phyloP scores from a whole-genome alignment of 37 sponge, comb jelly and placozoan species.

The Aplysina aerophoba region DNA sequence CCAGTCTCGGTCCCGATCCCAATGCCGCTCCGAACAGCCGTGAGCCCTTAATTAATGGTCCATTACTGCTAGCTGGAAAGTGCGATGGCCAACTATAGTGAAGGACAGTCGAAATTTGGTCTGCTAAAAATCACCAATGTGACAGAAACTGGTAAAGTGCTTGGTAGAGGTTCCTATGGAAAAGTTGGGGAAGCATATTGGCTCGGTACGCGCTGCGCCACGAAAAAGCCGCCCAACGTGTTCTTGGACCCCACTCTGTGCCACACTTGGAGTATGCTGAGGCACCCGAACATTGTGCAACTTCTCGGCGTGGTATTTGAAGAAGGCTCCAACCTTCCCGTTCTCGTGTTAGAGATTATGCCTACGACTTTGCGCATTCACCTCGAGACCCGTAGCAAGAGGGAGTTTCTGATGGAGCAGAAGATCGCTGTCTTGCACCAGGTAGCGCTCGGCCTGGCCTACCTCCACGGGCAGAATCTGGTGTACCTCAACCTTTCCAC shows the following conservation, averaged over 20 bases:
- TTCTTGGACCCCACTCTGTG: background rate
- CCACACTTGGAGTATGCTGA: conserved; percentile 14
- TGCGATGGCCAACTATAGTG: too few species aligned
- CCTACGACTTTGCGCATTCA: background rate
- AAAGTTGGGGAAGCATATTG: background rate
- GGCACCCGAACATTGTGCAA: conserved; percentile 21
- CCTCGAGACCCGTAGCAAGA: background rate
- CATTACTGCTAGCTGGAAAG: too few species aligned
- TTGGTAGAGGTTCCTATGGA: conserved; percentile 13
- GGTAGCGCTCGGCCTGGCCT: conserved; percentile 24
- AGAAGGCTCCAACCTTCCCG: background rate
- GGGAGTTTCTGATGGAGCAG: background rate
- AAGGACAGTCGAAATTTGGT: too few species aligned
- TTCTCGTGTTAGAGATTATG: conserved; percentile 11
- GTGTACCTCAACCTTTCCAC: conserved; percentile 30
- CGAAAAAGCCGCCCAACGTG: background rate
- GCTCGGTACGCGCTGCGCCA: conserved; percentile 2
- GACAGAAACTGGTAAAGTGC: background rate
- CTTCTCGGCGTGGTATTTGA: conserved; percentile 1
- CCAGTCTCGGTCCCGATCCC: too few species aligned
- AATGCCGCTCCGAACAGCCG: too few species aligned
- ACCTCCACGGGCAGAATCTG: conserved; percentile 19
- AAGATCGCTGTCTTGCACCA: conserved; percentile 3
- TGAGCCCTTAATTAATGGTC: too few species aligned
- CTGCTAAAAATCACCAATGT: background rate